These are phyloP conservation scores for Subanguina moxae DNA, from an alignment of 1,140 invertebrate genomes.

Conservation along the genomic window DNA sequence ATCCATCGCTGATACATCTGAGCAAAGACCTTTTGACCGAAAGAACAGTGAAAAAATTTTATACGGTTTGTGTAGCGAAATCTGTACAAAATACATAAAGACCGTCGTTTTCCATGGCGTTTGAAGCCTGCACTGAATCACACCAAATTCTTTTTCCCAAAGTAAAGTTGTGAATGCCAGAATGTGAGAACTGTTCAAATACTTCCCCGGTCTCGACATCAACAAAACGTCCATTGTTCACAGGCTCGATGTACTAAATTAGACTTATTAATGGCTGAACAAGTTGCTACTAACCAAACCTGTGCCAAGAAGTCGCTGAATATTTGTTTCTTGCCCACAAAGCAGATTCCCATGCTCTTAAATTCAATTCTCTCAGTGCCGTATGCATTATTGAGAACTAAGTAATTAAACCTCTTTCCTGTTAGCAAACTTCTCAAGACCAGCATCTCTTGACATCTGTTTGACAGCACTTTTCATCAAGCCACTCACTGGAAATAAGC, in stretches of 20 bases:
- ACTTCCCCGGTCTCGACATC: conserved; percentile 73
- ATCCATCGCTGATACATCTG: too few species aligned
- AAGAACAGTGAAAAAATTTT: too few species aligned
- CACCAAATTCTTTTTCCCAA: conserved; percentile 43
- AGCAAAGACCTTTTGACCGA: too few species aligned
- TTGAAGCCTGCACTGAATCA: neutral
- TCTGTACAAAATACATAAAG: conserved; percentile 67
- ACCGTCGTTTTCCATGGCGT: neutral
- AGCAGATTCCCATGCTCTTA: too few species aligned
- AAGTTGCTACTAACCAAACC: conserved; percentile 65
- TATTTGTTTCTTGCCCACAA: conserved; percentile 63
- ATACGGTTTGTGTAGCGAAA: conserved; percentile 70
- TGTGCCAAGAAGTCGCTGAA: conserved; percentile 66
- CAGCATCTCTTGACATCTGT: too few species aligned
- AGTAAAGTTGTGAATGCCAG: conserved; percentile 64
- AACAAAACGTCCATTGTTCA: conserved; percentile 73
- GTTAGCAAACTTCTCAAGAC: too few species aligned
- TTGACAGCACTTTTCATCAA: too few species aligned
- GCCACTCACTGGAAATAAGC: too few species aligned
- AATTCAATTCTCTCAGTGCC: too few species aligned
- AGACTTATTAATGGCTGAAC: too few species aligned
- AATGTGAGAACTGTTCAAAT: conserved; percentile 70
- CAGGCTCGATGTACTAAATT: conserved; percentile 74
- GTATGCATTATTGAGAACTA: too few species aligned
- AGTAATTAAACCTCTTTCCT: too few species aligned